A percentile compares a stretch with the other conserved stretches of the same genome.
Conservation (phyloP, 2,888 invertebrate species). For the Lysandra coridon region DNA sequence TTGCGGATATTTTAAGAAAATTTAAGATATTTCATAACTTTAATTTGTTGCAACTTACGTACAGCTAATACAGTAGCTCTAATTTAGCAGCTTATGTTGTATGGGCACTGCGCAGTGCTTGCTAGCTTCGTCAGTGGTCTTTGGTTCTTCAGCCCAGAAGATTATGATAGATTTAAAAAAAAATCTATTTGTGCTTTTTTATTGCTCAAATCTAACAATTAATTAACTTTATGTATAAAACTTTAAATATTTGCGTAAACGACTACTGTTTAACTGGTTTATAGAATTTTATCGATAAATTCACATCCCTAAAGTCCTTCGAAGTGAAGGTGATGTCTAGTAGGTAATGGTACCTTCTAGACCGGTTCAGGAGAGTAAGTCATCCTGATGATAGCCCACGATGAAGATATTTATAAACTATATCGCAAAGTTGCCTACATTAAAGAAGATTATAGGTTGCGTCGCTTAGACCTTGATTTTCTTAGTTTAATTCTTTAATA, state of each 20-base stretch:
- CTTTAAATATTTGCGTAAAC: no score
- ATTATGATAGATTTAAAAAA: no score
- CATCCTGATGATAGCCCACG: conserved; percentile 22
- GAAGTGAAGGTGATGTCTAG: conserved; percentile 26
- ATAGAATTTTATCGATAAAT: conserved; percentile 45
- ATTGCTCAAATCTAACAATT: no score
- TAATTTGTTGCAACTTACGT: background rate
- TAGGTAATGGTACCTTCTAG: conserved; percentile 7
- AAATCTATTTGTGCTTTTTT: no score
- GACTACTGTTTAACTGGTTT: background rate
- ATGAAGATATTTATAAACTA: conserved; percentile 28
- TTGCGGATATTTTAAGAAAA: background rate
- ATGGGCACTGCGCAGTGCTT: background rate
- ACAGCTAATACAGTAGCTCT: background rate
- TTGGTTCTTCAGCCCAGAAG: no score
- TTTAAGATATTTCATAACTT: background rate
- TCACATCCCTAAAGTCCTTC: conserved; percentile 32
- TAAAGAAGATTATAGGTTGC: background rate
- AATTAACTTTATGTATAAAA: no score
- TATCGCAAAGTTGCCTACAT: conserved; percentile 21
- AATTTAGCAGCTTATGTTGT: background rate
- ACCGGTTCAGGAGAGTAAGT: background rate
- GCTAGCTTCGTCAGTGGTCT: background rate
- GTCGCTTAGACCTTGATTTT: background rate
- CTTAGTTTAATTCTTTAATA: background rate